A percentile compares a stretch with the other conserved stretches of the same genome.
phyloP scores from a whole-genome alignment of 2,797 vertebrate species.

The Luscinia luscinia region DNA sequence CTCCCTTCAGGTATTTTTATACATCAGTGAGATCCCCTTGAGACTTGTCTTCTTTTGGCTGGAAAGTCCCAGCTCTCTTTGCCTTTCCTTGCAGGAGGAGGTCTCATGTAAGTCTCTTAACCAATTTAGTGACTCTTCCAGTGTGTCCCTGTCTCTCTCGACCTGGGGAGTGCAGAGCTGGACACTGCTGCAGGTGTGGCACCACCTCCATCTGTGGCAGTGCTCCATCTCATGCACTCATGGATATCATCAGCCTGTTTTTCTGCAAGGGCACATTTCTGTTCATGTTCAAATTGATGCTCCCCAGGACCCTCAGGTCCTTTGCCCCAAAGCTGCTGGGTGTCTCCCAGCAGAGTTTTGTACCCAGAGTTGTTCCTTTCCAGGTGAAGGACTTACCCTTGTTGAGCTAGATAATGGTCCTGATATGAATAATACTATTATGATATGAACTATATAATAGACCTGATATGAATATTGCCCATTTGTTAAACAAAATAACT shows the following conservation, averaged over 20 bases:
- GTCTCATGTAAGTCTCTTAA: not conserved
- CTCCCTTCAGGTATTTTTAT: not conserved
- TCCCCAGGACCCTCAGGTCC: not conserved
- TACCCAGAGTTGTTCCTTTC: not conserved
- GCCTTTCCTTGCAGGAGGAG: not conserved
- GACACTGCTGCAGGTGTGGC: not conserved
- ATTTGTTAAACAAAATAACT: not conserved
- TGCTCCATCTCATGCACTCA: not conserved
- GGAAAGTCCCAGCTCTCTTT: not conserved
- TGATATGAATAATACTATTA: not conserved
- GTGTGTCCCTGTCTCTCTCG: not conserved
- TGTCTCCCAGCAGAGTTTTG: not conserved
- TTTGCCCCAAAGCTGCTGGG: not conserved
- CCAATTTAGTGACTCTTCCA: not conserved
- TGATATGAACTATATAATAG: not conserved
- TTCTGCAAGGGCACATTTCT: not conserved
- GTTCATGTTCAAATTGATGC: not conserved
- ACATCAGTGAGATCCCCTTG: not conserved
- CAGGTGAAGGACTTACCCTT: not conserved
- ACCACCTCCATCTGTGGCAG: not conserved
- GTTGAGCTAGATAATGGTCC: not conserved
- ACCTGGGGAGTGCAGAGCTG: not conserved
- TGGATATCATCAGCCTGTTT: not conserved
- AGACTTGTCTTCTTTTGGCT: not conserved
- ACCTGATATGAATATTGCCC: not conserved